These are phyloP conservation scores for Ruditapes philippinarum DNA, from an alignment of 1,140 invertebrate genomes.

Conservation along the genomic window DNA sequence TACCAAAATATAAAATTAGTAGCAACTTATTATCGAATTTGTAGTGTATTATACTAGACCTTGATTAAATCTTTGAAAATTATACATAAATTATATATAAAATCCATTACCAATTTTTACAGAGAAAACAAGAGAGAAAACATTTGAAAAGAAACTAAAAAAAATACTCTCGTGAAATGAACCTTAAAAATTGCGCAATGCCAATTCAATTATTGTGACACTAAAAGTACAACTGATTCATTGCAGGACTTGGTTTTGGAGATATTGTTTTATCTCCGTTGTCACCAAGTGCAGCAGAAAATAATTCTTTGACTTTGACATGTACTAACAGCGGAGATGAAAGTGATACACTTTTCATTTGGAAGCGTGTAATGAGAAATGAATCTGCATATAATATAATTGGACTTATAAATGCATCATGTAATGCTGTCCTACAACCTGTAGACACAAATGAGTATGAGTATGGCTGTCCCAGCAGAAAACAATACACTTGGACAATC, in stretches of 20 bases:
- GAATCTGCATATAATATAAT: not conserved
- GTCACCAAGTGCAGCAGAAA: not conserved
- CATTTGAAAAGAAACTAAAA: too few relatives aligned
- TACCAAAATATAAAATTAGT: too few relatives aligned
- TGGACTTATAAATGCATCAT: not conserved
- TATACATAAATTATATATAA: too few relatives aligned
- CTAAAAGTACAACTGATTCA: too few relatives aligned
- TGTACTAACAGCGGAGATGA: not conserved
- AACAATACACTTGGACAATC: not conserved
- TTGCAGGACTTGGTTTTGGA: not conserved
- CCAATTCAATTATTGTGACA: too few relatives aligned
- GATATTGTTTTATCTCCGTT: not conserved
- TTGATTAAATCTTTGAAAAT: too few relatives aligned
- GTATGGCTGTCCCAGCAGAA: not conserved
- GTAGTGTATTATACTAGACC: too few relatives aligned
- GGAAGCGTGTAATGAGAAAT: not conserved
- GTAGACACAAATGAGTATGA: not conserved
- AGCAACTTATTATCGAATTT: too few relatives aligned
- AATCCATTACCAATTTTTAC: too few relatives aligned
- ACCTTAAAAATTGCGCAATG: too few relatives aligned
- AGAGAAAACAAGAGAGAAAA: too few relatives aligned
- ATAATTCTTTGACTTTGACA: not conserved
- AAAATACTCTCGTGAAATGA: too few relatives aligned
- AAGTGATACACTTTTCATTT: not conserved
- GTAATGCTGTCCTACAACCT: not conserved